Evolutionary conservation across 2,113 vertebrate species (phyloP), one percentile per base, ranked within the genome.

Genomic region (Rattus rattus): DNA sequence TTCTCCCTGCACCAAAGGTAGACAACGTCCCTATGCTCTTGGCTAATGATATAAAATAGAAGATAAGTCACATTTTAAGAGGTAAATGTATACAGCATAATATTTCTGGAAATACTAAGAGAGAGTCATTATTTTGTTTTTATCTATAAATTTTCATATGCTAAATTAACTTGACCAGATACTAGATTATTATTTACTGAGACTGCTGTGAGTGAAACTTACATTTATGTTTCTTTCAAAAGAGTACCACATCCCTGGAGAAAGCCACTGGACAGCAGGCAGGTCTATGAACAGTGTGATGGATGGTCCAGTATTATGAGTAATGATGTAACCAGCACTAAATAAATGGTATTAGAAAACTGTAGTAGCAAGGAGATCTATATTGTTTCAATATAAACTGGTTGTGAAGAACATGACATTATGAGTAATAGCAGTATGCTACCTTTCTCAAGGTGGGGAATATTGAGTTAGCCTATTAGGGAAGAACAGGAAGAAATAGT

Each of bases 331-430:
- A 90, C n/a, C 69, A 91, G 30, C 16, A 84, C 87, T 93, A 93
- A 93, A 87, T 93, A 93, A 95, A 96, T 92, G 83, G 75, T 63
- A 95, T 84, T 90, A 92, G 77, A 30, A 39, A 91, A 73, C 86
- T 83, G 24, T 88, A 36, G 61, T 91, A 93, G 72, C 72, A 89
- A 96, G 67, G 77, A 94, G 54, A 94, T 96, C 83, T 96, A 47
- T 93, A 72, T 75, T 93, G 83, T 87, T 96, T 95, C 90, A 94
- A 22, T 59, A 90, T 33, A 89, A 89, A 87, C 39, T 59, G 83
- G 24, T 54, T 89, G 87, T 69, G 52, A 83, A 88, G 61, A 91
- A 22, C 61, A 92, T 95, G 94, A 81, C 72, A 97, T 28, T n/a
- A 5, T 97, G 80, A 96, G n/a, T 94, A 81, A 92, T 92, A 94